Evolutionary conservation across 2,797 vertebrate species (phyloP).

Genomic region (Kryptopterus vitreolus): DNA sequence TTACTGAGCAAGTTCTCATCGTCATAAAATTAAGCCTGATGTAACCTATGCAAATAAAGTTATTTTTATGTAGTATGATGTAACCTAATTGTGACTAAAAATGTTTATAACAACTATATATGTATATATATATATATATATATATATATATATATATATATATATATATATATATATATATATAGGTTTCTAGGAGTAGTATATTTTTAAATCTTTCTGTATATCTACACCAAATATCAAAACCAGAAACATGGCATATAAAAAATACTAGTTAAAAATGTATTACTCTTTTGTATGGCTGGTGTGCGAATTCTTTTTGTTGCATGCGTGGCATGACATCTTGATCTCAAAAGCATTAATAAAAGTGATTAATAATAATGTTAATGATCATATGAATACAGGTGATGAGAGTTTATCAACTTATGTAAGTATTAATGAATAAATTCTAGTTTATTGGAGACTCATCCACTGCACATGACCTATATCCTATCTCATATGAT

Average conservation of each 20-base stretch:
- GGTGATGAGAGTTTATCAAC: not conserved
- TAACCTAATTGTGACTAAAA: not conserved
- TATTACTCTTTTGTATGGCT: not conserved
- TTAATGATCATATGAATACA: not conserved
- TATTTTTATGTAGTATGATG: not conserved
- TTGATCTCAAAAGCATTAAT: not conserved
- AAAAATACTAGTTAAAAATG: not conserved
- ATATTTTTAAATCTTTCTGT: not conserved
- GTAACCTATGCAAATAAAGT: not conserved
- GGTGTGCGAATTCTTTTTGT: not conserved
- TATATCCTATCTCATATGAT: not conserved
- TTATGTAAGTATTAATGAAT: not conserved
- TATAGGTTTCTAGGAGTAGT: not conserved
- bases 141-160: too few relatives aligned
- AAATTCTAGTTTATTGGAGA: slow-evolving; percentile 7
- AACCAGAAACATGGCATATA: not conserved
- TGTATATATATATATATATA: not conserved
- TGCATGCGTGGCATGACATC: not conserved
- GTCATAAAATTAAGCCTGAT: not conserved
- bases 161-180: too few relatives aligned
- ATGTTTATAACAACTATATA: too few relatives aligned
- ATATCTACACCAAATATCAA: not conserved
- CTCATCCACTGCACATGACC: slow-evolving; percentile 36
- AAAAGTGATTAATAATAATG: not conserved
- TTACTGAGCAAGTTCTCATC: not conserved